phyloP scores from a whole-genome alignment of 2,113 vertebrate species.

The Lampris incognitus region DNA sequence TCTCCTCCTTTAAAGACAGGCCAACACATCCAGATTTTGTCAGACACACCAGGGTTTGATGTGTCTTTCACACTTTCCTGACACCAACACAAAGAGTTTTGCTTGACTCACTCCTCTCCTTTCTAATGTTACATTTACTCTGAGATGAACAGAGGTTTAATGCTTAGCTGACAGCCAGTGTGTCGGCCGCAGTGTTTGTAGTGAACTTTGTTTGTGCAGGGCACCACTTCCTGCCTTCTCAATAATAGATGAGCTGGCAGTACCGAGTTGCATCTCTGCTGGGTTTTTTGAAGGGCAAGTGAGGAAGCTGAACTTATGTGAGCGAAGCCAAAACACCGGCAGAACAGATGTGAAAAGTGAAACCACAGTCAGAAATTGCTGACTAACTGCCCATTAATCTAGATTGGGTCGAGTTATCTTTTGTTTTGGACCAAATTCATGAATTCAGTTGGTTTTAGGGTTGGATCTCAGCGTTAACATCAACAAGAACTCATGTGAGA shows the following conservation, averaged over 20 bases:
- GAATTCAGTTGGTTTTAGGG: slow-evolving; percentile 53
- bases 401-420: slow-evolving; percentile 27
- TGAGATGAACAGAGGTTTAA: slow-evolving; percentile 11
- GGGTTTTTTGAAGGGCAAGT: slow-evolving; percentile 61
- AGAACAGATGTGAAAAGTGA: slow-evolving; percentile 15
- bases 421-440: not conserved
- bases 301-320: slow-evolving; percentile 35
- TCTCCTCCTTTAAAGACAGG: slow-evolving; percentile 33
- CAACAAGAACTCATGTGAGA: slow-evolving; percentile 34
- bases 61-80: slow-evolving; percentile 39
- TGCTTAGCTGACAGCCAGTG: slow-evolving; percentile 2
- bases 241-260: slow-evolving; percentile 55
- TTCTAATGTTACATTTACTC: slow-evolving; percentile 6
- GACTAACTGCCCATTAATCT: slow-evolving; percentile 53
- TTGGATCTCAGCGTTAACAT: slow-evolving; percentile 55
- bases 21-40: slow-evolving; percentile 24
- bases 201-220: slow-evolving; percentile 31
- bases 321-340: slow-evolving; percentile 27
- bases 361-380: slow-evolving; percentile 40
- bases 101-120: slow-evolving; percentile 1
- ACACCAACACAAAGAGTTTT: slow-evolving; percentile 30
- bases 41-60: slow-evolving; percentile 38
- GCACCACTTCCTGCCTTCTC: slow-evolving; percentile 39
- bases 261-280: slow-evolving; percentile 15
- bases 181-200: slow-evolving; percentile 3